Evolutionary conservation across 1,140 invertebrate species (phyloP), one percentile per base, ranked within the genome.

Genomic region (Phthorimaea operculella): DNA sequence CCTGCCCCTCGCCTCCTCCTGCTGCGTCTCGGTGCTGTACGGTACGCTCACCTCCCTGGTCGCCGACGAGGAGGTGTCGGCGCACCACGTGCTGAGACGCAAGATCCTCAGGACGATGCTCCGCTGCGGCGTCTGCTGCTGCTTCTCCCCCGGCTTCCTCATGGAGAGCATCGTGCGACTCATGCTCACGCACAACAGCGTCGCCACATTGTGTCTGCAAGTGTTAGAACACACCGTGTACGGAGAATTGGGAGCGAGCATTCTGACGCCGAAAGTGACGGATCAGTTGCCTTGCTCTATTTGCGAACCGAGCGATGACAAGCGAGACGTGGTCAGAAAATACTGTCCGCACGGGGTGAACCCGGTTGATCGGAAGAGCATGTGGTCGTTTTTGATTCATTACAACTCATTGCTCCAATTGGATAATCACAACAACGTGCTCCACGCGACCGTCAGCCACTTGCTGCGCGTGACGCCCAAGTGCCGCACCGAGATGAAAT

Each of bases 61-160:
- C 1, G 78, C 74, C n/a, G 83, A 87, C 28, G 79, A 87, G 10
- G 80, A 87, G 16, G 67, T 85, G 1, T 68, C 86, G 5, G 70
- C 76, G 0, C 83, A 84, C 6, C 61, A 63, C 3, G 81, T 86
- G 15, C 59, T 90, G 2, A 73, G 87, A 39, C 66, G 86, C 12
- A 83, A 87, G 57, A 62, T 90, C 7, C 72, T 90, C 3, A 87
- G 87, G 53, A 87, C 88, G 1, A 88, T 87, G 75, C 83, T 87
- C 12, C 72, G 75, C 9, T 87, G 87, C 49, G 90, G 90, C 5
- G 88, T 87, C 0, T 92, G 90, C 64, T 92, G 90, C 55, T 92
- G 90, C 66, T 88, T 90, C 60, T 88, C 89, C 6, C 83, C 88
- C 0, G 84, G 70, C 6, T 57, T 70, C 47, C 63, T 86, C 0